Evolutionary conservation across 2,113 vertebrate species (phyloP), one percentile per base, ranked within the genome.

Genomic region (Emydura subglobosa): DNA sequence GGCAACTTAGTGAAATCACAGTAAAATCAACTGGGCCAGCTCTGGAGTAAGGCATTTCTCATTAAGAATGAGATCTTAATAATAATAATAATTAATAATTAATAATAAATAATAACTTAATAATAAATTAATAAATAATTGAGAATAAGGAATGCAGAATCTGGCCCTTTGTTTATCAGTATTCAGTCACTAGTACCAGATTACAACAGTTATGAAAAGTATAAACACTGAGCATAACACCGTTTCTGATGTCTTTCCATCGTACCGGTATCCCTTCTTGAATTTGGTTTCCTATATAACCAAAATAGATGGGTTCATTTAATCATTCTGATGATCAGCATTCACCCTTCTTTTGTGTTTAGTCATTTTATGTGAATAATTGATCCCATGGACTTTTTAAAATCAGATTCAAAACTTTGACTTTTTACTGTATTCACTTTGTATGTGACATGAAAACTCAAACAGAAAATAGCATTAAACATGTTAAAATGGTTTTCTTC

Each of bases 401-500:
- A 34, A 78, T 96, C 59, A 44, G 31, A 65, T 54, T 91, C 79
- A 92, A 92, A 84, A 47, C 13, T 89, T 44, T 51, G 31, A 53
- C 90, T 92, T 31, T 88, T 92, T 44, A 74, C 51, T 94, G 0
- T 91, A 57, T 83, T 91, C 88, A 39, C 42, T 94, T 94, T 96
- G 47, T 89, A 25, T 94, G 80, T 82, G 76, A 97, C 65, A 78
- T 88, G 94, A 86, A 50, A 74, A 96, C 82, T 96, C 85, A 94
- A 96, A 86, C 47, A 93, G 92, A 94, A 91, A 96, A 84, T 47
- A 82, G 49, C 89, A 57, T 68, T 96, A 97, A 93, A 54, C 76
- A 25, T 95, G 93, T 93, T 94, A 96, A 97, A 97, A 95, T 94
- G 27, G 83, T 76, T 95, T 94, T 88, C 95, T 74, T 88, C 95